phyloP scores from a whole-genome alignment of 2,797 vertebrate genomes.

The Sebastes minor region DNA sequence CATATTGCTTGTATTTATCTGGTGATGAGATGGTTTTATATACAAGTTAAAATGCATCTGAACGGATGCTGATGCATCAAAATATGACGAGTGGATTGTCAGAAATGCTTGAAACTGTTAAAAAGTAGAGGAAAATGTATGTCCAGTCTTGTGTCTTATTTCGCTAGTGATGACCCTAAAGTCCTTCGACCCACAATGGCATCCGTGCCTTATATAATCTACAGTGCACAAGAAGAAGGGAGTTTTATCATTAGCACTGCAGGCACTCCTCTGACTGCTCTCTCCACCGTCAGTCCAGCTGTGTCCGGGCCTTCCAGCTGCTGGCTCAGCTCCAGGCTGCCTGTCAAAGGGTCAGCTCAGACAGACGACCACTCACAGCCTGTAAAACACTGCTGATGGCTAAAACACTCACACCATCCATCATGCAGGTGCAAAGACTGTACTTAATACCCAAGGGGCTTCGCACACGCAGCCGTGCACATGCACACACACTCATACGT shows the following conservation, averaged over 20 bases:
- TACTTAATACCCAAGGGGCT: slow-evolving; percentile 47
- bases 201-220: not conserved
- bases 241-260: slow-evolving; percentile 25
- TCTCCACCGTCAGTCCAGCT: slow-evolving; percentile 22
- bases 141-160: not conserved
- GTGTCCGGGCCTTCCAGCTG: slow-evolving; percentile 35
- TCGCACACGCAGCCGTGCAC: not conserved
- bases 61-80: not conserved
- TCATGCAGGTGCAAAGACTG: slow-evolving; percentile 67
- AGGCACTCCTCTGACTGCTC: slow-evolving; percentile 14
- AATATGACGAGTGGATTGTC: not conserved
- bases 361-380: slow-evolving; percentile 60
- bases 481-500: not conserved
- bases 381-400: slow-evolving; percentile 73
- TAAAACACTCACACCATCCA: slow-evolving; percentile 71
- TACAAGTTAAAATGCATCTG: not conserved
- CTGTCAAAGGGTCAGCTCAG: slow-evolving; percentile 58
- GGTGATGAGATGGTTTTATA: not conserved
- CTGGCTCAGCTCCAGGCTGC: slow-evolving; percentile 66
- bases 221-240: not conserved
- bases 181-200: not conserved
- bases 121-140: not conserved
- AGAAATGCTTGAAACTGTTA: not conserved
- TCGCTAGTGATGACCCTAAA: not conserved
- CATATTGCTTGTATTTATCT: not conserved